Conservation (phyloP, 2,113 vertebrate species). For the Salvelinus fontinalis region DNA sequence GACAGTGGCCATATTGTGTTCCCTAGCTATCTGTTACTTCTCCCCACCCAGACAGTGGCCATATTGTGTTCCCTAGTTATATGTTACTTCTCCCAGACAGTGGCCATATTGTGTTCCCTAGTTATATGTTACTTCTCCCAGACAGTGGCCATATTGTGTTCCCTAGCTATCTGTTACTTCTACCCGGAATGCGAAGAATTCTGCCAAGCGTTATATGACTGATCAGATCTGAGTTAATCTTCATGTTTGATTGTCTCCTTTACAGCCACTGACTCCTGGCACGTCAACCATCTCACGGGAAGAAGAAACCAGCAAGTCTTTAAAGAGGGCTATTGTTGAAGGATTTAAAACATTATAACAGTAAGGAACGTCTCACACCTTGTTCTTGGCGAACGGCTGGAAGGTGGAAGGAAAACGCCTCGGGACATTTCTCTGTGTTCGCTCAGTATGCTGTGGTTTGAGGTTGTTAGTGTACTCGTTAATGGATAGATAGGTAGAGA, state of each 20-base stretch:
- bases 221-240: not conserved
- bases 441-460: conserved; percentile 19
- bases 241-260: not conserved
- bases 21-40: not conserved
- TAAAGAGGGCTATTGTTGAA: conserved; percentile 35
- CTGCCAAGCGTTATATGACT: conserved; percentile 15
- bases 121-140: not conserved
- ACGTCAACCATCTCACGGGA: conserved; percentile 13
- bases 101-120: not conserved
- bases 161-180: not conserved
- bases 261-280: conserved; percentile 18
- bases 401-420: conserved; percentile 48
- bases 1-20: not conserved
- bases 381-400: not conserved
- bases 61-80: no score
- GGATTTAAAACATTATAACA: conserved; percentile 35
- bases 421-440: conserved; percentile 33
- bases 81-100: not conserved
- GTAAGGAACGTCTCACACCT: conserved; percentile 34
- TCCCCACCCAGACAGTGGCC: no score
- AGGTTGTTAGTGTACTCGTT: conserved; percentile 27
- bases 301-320: not conserved
- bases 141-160: no score
- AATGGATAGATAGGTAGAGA: conserved; percentile 28
- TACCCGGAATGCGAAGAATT: conserved; percentile 23